Conservation (phyloP, 1,140 invertebrate genomes). For the Colletes latitarsis region DNA sequence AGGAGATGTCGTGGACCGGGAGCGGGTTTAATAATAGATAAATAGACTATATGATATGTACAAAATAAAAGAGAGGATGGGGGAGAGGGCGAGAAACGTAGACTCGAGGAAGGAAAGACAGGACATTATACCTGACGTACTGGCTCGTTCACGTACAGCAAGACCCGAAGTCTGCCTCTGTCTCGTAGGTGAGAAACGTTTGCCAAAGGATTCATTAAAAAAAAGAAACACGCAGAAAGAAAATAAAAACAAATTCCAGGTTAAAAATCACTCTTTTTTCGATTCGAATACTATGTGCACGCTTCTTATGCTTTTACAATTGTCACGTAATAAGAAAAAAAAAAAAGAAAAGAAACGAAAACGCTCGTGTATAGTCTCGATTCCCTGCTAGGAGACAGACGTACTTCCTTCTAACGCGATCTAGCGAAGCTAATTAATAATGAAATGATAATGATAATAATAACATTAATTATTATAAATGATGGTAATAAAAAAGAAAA, state of each 20-base stretch:
- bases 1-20: slow-evolving; percentile 46
- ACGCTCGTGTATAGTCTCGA: background rate
- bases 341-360: too few relatives aligned
- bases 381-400: slow-evolving; percentile 48
- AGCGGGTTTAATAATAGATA: slow-evolving; percentile 67
- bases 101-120: slow-evolving; percentile 4
- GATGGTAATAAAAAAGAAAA: slow-evolving; percentile 53
- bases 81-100: slow-evolving; percentile 23
- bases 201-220: background rate
- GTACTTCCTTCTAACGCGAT: slow-evolving; percentile 39
- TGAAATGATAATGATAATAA: slow-evolving; percentile 66
- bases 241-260: slow-evolving; percentile 1
- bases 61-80: slow-evolving; percentile 65
- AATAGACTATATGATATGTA: slow-evolving; percentile 77
- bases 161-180: slow-evolving; percentile 43
- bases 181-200: slow-evolving; percentile 42
- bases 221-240: background rate
- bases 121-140: slow-evolving; percentile 40
- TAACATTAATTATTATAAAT: slow-evolving; percentile 66
- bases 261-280: background rate
- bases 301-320: background rate
- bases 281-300: background rate
- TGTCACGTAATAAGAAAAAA: background rate
- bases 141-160: slow-evolving; percentile 62
- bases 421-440: slow-evolving; percentile 49